These are phyloP conservation scores for Arion vulgaris DNA, from an alignment of 1,140 invertebrate genomes.

Conservation along the genomic window DNA sequence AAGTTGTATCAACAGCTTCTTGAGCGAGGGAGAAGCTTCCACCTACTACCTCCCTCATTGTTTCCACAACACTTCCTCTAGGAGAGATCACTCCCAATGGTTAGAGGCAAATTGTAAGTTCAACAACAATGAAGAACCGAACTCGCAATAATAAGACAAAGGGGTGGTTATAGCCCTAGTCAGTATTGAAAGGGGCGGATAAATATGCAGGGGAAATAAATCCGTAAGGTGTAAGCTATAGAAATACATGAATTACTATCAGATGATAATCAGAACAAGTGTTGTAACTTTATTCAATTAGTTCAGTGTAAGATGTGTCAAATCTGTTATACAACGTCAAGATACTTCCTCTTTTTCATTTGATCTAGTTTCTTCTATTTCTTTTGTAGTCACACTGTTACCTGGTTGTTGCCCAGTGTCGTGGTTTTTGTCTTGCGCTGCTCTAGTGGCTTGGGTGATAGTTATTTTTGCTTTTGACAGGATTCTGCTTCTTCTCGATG, in stretches of 20 bases:
- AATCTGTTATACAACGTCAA: no score
- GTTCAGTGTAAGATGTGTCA: no score
- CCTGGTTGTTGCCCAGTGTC: no score
- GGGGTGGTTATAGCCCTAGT: not conserved
- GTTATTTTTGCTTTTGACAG: no score
- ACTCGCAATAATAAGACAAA: not conserved
- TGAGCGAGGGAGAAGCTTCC: not conserved
- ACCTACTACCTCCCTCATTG: not conserved
- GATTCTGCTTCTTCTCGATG: no score
- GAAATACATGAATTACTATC: not conserved
- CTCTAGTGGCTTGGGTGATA: no score
- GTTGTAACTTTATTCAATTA: no score
- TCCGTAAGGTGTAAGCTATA: not conserved
- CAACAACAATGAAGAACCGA: not conserved
- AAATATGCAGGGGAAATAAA: not conserved
- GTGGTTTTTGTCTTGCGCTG: no score
- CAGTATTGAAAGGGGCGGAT: not conserved
- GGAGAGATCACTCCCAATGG: conserved; percentile 18
- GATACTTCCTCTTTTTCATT: no score
- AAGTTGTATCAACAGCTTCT: conserved; percentile 27
- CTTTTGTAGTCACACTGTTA: no score
- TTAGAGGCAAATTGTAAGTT: not conserved
- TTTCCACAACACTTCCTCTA: conserved; percentile 9
- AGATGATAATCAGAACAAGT: no score
- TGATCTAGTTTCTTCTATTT: no score